phyloP scores from a whole-genome alignment of 2,797 vertebrate genomes.

The Peromyscus eremicus region DNA sequence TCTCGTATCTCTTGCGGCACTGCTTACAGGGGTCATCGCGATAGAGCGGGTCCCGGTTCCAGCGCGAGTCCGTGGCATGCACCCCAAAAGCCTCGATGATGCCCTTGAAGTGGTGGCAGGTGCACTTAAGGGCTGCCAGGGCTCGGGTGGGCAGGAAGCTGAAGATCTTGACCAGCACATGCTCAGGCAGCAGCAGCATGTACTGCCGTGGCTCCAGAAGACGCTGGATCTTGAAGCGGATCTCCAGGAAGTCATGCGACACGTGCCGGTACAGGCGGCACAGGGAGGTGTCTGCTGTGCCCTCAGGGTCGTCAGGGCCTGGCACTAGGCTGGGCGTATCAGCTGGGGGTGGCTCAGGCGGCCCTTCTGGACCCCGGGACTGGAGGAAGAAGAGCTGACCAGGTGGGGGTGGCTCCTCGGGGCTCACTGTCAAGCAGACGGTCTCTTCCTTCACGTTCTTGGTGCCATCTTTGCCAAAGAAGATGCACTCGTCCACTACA shows the following conservation, averaged over 20 bases:
- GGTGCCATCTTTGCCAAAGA: slow-evolving; percentile 96
- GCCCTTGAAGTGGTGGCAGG: slow-evolving; percentile 95
- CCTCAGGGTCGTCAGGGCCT: slow-evolving; percentile 71
- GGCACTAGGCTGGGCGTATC: slow-evolving; percentile 68
- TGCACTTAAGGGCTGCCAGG: slow-evolving; percentile 97
- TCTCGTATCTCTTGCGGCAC: slow-evolving; percentile 95
- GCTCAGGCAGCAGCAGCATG: slow-evolving; percentile 96
- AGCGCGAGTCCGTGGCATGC: slow-evolving; percentile 94
- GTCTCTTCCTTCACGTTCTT: slow-evolving; percentile 97
- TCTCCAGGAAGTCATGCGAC: slow-evolving; percentile 97
- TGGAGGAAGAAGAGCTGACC: slow-evolving; percentile 96
- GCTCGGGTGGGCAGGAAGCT: slow-evolving; percentile 94
- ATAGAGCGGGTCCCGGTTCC: slow-evolving; percentile 97
- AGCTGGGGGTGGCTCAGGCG: slow-evolving; percentile 68
- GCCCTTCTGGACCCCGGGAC: slow-evolving; percentile 84
- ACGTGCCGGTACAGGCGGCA: slow-evolving; percentile 97
- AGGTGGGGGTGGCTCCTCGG: slow-evolving; percentile 90
- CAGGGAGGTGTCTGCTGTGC: slow-evolving; percentile 90
- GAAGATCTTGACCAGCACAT: slow-evolving; percentile 97
- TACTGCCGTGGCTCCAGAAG: slow-evolving; percentile 97
- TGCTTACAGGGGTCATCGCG: slow-evolving; percentile 98
- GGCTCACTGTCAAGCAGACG: slow-evolving; percentile 90
- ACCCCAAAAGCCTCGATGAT: slow-evolving; percentile 96
- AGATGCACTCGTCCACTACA: slow-evolving; percentile 96
- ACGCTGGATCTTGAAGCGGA: slow-evolving; percentile 97